Base-by-base conservation (phyloP, 2,888 invertebrate genomes). In the Andrena fulva region DNA sequence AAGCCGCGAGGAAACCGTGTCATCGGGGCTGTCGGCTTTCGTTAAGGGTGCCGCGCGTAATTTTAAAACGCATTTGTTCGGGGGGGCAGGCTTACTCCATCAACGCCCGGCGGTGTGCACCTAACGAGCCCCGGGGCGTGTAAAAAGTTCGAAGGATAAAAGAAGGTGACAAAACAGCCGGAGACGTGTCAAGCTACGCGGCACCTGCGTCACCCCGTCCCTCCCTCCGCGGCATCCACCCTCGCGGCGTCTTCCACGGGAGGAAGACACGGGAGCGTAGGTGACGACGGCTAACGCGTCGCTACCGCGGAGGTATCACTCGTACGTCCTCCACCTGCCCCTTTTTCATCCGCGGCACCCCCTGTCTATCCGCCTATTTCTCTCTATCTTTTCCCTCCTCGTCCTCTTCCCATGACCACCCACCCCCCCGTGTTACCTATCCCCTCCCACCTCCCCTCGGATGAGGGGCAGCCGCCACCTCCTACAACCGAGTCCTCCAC, bases 101-200 rank as follows among this genome's bases (percentile, higher is more conserved):
- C 89, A 87, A 85, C 89, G 80, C 85, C 74, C 63, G 62, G 69
- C 85, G 67, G 83, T 80, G 81, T 77, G 80, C 78, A 79, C 82
- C 85, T 88, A 88, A 88, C 88, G 88, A 88, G 85, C 82, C 82
- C 16, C 42, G 42, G 42, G 69, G 83, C 85, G 71, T 80, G 85
- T 86, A 88, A 89, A 89, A 89, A 89, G 87, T 87, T 89, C 73
- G 89, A 77, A 81, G 81, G 85, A 84, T 89, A 85, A 85, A 89
- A 85, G 87, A 87, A 89, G 80, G 86, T 85, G 90, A 88, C 86
- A 89, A 90, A 89, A 87, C 83, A 88, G 87, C 87, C 84, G 88
- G 87, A 88, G 90, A 91, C 91, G 91, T 91, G 91, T 91, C 90
- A 90, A 91, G 90, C 91, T 89, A 89, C 85, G 87, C 87, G 85